These are phyloP conservation scores for Bombus polaris DNA, from an alignment of 1,140 invertebrate species.

Conservation along the genomic window DNA sequence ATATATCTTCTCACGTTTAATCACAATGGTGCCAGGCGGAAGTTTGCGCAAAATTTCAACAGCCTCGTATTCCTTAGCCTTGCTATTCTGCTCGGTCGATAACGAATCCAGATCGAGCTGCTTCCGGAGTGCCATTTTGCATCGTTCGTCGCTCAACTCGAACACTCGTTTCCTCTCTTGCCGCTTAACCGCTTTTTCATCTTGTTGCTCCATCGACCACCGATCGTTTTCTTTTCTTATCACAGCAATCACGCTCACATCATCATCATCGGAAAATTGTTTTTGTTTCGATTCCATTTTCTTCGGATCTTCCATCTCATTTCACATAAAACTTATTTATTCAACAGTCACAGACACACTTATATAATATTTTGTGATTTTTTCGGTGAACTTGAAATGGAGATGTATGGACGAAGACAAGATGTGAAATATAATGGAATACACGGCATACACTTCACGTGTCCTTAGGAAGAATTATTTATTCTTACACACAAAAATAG, in stretches of 20 bases:
- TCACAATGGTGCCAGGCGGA: constrained; percentile 65
- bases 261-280: not conserved
- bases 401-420: not conserved
- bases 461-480: not conserved
- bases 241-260: constrained; percentile 39
- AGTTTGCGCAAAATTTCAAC: constrained; percentile 48
- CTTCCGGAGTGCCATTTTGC: constrained; percentile 66
- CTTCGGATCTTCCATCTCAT: not conserved
- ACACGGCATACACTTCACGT: not conserved
- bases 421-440: not conserved
- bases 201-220: not conserved
- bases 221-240: constrained; percentile 42
- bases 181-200: not conserved
- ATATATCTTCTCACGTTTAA: constrained; percentile 57
- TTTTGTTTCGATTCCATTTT: not conserved
- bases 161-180: constrained; percentile 45
- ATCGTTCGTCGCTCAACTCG: constrained; percentile 64
- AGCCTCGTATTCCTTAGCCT: not conserved
- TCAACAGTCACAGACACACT: not conserved
- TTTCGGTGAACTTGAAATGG: not conserved
- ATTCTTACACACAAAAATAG: not conserved
- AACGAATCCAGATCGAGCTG: constrained; percentile 46
- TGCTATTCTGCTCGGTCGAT: not conserved
- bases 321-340: not conserved
- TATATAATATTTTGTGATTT: not conserved